These are phyloP conservation scores for Amphiprion percula DNA, from an alignment of 2,113 vertebrate genomes.

Conservation along the genomic window DNA sequence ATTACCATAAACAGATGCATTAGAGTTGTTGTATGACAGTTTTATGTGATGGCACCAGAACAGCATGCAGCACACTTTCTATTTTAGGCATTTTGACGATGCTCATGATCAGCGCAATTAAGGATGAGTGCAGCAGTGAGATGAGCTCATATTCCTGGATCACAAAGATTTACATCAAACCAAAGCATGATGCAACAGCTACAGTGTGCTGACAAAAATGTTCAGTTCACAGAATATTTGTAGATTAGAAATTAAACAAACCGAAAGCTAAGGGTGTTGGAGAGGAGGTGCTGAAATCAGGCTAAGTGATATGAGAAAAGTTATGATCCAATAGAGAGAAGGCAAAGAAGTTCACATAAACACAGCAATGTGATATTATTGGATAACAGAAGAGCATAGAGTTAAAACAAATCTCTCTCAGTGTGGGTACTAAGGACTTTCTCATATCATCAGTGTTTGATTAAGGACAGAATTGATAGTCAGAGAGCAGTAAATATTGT, in stretches of 20 bases:
- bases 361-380: neutral
- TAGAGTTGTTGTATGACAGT: conserved; percentile 23
- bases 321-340: neutral
- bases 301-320: neutral
- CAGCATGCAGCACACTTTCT: conserved; percentile 30
- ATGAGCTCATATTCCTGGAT: conserved; percentile 24
- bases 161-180: conserved; percentile 9
- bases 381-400: neutral
- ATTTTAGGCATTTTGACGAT: conserved; percentile 28
- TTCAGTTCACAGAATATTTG: neutral
- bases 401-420: neutral
- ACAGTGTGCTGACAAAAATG: neutral
- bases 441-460: too few relatives aligned
- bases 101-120: conserved; percentile 29
- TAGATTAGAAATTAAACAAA: neutral
- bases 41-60: conserved; percentile 39
- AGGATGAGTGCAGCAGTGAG: conserved; percentile 13
- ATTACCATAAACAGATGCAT: conserved; percentile 38
- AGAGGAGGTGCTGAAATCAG: neutral
- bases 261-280: neutral
- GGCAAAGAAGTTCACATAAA: neutral
- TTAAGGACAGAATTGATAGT: too few relatives aligned
- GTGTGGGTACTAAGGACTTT: too few relatives aligned
- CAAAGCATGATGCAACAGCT: neutral
- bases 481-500: too few relatives aligned